Evolutionary conservation across 2,888 invertebrate species (phyloP).

Genomic region (Sturmia bella): DNA sequence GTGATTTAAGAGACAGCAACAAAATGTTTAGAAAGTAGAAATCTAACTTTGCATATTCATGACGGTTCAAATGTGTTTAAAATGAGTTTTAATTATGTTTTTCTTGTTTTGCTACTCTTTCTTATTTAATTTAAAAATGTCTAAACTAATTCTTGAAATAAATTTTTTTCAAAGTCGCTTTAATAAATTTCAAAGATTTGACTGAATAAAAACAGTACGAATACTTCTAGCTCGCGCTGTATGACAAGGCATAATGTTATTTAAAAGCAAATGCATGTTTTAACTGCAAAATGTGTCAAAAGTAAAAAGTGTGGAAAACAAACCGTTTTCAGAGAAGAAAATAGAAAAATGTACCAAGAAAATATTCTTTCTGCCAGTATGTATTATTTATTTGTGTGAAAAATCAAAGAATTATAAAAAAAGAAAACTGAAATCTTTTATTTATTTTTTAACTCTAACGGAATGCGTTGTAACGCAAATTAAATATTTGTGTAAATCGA

Average conservation of each 20-base stretch:
- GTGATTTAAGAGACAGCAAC: too few relatives aligned
- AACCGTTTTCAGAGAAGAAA: constrained; percentile 1
- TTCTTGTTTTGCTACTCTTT: too few relatives aligned
- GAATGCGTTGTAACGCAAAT: background rate
- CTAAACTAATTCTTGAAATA: too few relatives aligned
- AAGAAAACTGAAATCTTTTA: background rate
- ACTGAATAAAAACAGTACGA: background rate
- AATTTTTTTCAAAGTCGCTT: too few relatives aligned
- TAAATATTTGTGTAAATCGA: background rate
- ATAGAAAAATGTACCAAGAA: background rate
- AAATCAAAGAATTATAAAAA: constrained; percentile 43
- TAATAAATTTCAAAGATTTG: too few relatives aligned
- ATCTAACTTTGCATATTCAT: too few relatives aligned
- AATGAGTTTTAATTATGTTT: too few relatives aligned
- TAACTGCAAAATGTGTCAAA: constrained; percentile 60
- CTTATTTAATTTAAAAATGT: too few relatives aligned
- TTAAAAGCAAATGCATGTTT: constrained; percentile 61
- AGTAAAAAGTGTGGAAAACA: constrained; percentile 44
- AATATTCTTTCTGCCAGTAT: constrained; percentile 17
- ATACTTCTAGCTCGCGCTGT: constrained; percentile 19
- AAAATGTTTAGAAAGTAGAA: too few relatives aligned
- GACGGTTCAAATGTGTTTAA: too few relatives aligned
- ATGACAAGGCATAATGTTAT: constrained; percentile 40
- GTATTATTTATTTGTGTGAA: constrained; percentile 26
- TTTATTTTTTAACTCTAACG: background rate